Percentiles rank a stretch among this genome's conserved stretches.
Conservation (phyloP, 2,797 vertebrate species). For the Thripadectes ignobilis region DNA sequence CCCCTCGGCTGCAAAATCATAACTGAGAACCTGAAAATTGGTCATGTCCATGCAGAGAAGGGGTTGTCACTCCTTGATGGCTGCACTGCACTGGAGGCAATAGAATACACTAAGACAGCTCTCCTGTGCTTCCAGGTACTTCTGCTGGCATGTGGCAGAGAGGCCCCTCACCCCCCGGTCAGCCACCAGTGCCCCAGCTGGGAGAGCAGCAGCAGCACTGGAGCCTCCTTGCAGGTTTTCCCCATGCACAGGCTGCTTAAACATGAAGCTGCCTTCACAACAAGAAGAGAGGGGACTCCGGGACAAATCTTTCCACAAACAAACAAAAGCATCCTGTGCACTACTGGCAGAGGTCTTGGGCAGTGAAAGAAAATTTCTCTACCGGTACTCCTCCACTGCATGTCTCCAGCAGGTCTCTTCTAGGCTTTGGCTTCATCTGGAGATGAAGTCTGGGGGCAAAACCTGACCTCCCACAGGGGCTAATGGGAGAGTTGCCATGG, state of each 20-base stretch:
- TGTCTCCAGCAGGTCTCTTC: not conserved
- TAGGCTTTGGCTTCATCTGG: not conserved
- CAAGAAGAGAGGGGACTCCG: not conserved
- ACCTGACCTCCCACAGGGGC: not conserved
- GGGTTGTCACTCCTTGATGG: not conserved
- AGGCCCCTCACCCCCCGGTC: not conserved
- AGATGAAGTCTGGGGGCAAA: not conserved
- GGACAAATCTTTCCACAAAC: not conserved
- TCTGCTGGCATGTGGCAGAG: not conserved
- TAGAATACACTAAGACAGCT: too few species aligned
- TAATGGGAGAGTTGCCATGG: not conserved
- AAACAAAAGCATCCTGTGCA: not conserved
- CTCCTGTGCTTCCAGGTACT: rapidly evolving
- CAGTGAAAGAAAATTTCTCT: not conserved
- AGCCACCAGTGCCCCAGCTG: not conserved
- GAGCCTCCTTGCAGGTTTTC: not conserved
- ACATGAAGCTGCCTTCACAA: not conserved
- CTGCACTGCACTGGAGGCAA: not conserved
- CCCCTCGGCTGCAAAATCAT: not conserved
- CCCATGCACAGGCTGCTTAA: not conserved
- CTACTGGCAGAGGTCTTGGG: not conserved
- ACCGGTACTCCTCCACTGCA: not conserved
- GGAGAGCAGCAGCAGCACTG: not conserved
- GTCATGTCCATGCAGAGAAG: not conserved
- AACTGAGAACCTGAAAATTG: not conserved